Conservation (phyloP, 2,797 vertebrate species). For the Caiman crocodilus region DNA sequence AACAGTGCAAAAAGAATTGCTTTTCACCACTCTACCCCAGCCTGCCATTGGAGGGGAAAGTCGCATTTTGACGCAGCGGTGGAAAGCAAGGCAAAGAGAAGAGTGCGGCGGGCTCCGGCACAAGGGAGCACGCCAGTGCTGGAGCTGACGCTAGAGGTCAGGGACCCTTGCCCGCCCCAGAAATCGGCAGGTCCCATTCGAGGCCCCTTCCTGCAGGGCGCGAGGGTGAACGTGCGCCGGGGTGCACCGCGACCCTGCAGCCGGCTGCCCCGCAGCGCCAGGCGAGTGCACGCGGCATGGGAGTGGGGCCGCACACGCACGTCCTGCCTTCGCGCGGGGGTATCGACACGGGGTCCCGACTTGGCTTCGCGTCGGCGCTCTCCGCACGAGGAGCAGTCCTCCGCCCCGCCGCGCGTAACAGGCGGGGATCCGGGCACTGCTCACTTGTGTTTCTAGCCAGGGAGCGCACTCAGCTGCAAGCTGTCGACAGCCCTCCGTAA, state of each 20-base stretch:
- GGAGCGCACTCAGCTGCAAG: constrained; percentile 35
- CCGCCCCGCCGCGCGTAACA: neutral
- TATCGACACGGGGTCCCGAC: neutral
- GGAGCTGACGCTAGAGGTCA: neutral
- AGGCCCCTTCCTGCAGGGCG: neutral
- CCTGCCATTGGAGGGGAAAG: too few species aligned
- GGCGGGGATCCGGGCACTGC: neutral
- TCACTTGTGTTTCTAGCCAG: constrained; percentile 33
- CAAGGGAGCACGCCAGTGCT: neutral
- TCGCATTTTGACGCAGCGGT: too few species aligned
- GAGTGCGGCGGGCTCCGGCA: neutral
- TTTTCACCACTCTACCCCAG: too few species aligned
- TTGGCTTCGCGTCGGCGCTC: neutral
- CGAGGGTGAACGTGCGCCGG: neutral
- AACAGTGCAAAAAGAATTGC: too few species aligned
- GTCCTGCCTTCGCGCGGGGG: neutral
- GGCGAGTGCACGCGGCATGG: neutral
- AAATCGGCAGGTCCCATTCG: neutral
- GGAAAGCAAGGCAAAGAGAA: neutral
- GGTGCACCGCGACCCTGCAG: neutral
- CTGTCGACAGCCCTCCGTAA: constrained; percentile 66
- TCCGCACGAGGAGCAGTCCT: neutral
- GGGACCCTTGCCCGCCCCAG: neutral
- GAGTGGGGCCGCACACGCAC: neutral
- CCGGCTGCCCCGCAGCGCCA: neutral